phyloP scores from a whole-genome alignment of 2,888 invertebrate species.

The Brachylomia viminalis region DNA sequence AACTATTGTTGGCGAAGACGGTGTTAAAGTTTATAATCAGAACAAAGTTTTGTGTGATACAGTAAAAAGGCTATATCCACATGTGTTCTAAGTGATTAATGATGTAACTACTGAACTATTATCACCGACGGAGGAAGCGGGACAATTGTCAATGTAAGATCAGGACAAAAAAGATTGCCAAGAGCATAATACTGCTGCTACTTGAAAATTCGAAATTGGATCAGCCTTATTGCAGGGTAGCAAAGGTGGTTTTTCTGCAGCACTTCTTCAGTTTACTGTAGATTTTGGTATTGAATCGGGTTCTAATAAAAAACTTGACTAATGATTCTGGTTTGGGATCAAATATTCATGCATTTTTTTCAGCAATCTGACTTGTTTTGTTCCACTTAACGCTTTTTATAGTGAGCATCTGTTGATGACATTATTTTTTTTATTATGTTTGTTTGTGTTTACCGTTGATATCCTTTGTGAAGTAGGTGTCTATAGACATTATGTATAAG shows the following conservation, averaged over 20 bases:
- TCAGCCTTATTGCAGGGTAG: conserved; percentile 51
- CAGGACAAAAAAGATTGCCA: conserved; percentile 77
- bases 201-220: not conserved
- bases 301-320: conserved; percentile 87
- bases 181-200: conserved; percentile 33
- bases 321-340: conserved; percentile 90
- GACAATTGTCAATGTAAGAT: conserved; percentile 83
- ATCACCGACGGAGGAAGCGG: conserved; percentile 81
- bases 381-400: conserved; percentile 89
- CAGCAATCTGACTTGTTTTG: conserved; percentile 83
- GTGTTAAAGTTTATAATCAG: conserved; percentile 85
- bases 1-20: conserved; percentile 78
- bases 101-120: conserved; percentile 85
- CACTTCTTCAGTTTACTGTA: conserved; percentile 1
- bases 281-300: conserved; percentile 39
- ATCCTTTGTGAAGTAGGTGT: conserved; percentile 48
- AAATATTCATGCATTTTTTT: conserved; percentile 89
- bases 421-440: conserved; percentile 78
- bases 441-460: conserved; percentile 70
- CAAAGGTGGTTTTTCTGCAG: conserved; percentile 69
- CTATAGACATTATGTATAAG: conserved; percentile 34
- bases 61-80: conserved; percentile 85
- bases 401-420: conserved; percentile 86
- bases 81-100: conserved; percentile 87
- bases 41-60: conserved; percentile 84